phyloP scores from a whole-genome alignment of 1,140 invertebrate species.

The Chlorops oryzae region DNA sequence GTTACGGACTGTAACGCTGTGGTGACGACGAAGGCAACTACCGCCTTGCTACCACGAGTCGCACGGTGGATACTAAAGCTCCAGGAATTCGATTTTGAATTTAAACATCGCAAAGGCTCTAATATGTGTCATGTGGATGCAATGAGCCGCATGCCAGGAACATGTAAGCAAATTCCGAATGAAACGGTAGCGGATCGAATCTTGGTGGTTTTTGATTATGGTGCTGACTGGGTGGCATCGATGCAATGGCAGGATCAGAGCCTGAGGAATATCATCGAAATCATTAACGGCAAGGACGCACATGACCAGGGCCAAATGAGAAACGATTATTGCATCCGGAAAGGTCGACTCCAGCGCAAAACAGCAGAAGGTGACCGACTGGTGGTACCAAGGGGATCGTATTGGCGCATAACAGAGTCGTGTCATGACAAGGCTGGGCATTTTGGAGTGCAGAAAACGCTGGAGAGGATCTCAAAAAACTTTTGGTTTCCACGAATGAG shows the following conservation, averaged over 20 bases:
- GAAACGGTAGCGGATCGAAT: too few species aligned
- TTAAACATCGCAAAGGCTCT: constrained; percentile 2
- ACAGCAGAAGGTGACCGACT: not conserved
- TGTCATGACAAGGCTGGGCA: constrained; percentile 24
- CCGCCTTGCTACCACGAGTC: constrained; percentile 32
- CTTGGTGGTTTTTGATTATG: not conserved
- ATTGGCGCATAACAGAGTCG: not conserved
- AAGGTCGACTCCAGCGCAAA: not conserved
- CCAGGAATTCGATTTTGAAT: constrained; percentile 6
- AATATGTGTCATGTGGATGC: constrained; percentile 19
- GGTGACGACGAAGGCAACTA: constrained; percentile 35
- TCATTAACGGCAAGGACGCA: not conserved
- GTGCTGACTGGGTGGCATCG: not conserved
- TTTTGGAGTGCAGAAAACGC: constrained; percentile 19
- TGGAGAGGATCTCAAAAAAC: constrained; percentile 9
- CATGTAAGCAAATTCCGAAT: not conserved
- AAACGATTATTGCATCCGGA: not conserved
- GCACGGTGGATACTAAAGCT: constrained; percentile 17
- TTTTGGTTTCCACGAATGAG: constrained; percentile 29
- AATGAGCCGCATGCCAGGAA: constrained; percentile 9
- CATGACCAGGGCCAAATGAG: not conserved
- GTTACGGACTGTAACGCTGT: constrained; percentile 45
- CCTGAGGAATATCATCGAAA: not conserved
- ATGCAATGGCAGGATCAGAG: not conserved
- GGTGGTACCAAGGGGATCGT: not conserved